Evolutionary conservation across 2,888 invertebrate species (phyloP), one percentile per base, ranked within the genome.

Genomic region (Coremacera marginata): DNA sequence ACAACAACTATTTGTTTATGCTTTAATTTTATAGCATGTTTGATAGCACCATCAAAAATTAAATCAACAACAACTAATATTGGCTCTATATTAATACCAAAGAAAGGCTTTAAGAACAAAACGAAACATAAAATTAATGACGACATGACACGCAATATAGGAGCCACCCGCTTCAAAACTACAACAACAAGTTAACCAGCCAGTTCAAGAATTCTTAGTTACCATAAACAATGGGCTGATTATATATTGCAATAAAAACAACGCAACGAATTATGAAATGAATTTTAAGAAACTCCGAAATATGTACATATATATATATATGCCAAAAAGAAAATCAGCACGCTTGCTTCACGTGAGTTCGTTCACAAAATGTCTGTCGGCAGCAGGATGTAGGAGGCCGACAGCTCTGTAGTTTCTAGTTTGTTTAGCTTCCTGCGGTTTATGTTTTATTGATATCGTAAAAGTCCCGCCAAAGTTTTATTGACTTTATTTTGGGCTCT

Each of bases 1-100:
- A 44, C 63, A 63, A 63, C 2, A 34, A 25, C 31, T 7, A 34
- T 37, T 31, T 65, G 65, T 34, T 65, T 31, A 65, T 34, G 37
- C 37, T 37, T 34, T 67, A 67, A 67, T 67, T 67, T 67, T 67
- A 67, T 67, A 37, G 67, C 67, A 67, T 67, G 67, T 67, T 44
- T 27, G n/a, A 11, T 19, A 37, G 37, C 67, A 19, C 37, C 67
- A n/a, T 44, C 27, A 67, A 67, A 31, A 37, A 19, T 19, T 22
- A 67, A n/a, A 67, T 37, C 31, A 9, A 67, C 31, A 67, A 67
- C 27, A 67, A 16, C n/a, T 55, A n/a, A n/a, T n/a, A 55, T 19
- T n/a, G 55, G 55, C 55, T 16, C 31, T 9, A 31, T 31, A 63
- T 62, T 62, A 31, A 27, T 63, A 63, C 63, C 7, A 16, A 63